Base-by-base conservation (phyloP, 1,140 invertebrate species). In the Alviniconcha marisindica region DNA sequence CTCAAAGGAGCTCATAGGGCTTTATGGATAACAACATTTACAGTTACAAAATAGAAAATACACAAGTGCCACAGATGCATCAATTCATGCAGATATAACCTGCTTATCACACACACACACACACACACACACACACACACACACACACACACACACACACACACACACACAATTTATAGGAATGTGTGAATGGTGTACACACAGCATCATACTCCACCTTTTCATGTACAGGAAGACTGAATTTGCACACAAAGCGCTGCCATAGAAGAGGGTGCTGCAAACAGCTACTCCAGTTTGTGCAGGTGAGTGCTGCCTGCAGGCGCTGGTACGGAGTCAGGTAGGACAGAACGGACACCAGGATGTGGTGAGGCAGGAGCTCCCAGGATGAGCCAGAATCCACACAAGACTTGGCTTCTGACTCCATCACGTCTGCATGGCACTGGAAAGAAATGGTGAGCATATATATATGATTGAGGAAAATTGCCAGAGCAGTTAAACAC, bases 261-360 rank as follows among this genome's bases (percentile, higher is more conserved):
- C 88, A 88, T 7, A 88, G 51, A 15, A 78, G 56, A 3, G 80
- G 76, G n/a, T 83, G 82, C 48, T 85, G 44, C 44, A 87, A 86
- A 28, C 84, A 86, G 2, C 28, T 14, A 24, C 77, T 60, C 88
- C 88, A 88, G 14, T 31, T 21, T 60, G 42, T 86, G 54, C 88
- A 88, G 21, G 82, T 77, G 36, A 83, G 74, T 12, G 82, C 87
- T 33, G 80, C 83, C 48, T 84, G 56, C 56, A 81, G 85, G 48
- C 85, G 76, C 38, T 86, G 81, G 33, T 69, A 18, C 18, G 82
- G 54, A 15, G 81, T 38, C 15, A 88, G 82, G 69, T 85, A 84
- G 28, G 88, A 87, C n/a, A 88, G 77, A 40, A 88, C 84, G 1
- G 81, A 44, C 18, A 88, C 83, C 18, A 86, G 44, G 33, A 88